These are phyloP conservation scores for Globia sparganii DNA, from an alignment of 2,888 invertebrate genomes.

Conservation along the genomic window DNA sequence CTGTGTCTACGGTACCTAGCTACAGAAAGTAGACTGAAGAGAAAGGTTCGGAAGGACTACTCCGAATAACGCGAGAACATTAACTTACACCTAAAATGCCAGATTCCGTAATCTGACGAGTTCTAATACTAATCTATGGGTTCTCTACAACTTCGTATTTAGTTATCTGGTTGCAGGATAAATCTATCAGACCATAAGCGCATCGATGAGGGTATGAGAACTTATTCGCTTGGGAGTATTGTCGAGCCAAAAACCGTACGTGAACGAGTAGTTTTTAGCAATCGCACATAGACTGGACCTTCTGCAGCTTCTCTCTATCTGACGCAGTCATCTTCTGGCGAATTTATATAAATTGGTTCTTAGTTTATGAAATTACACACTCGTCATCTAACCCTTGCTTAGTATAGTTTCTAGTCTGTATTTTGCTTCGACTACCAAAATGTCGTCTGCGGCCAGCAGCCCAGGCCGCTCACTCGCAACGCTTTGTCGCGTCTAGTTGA, in stretches of 20 bases:
- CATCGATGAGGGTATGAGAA: neutral
- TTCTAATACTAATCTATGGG: neutral
- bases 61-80: neutral
- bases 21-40: neutral
- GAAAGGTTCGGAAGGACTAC: slow-evolving; percentile 10
- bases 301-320: neutral
- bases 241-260: neutral
- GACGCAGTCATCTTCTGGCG: slow-evolving; percentile 4
- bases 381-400: neutral
- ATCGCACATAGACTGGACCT: neutral
- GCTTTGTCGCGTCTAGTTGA: slow-evolving; percentile 10
- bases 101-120: neutral
- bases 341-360: slow-evolving; percentile 4
- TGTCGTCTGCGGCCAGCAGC: neutral
- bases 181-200: neutral
- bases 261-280: neutral
- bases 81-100: neutral
- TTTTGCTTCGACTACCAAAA: slow-evolving; percentile 14
- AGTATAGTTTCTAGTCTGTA: neutral
- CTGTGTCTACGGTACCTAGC: neutral
- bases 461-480: neutral
- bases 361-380: slow-evolving; percentile 24
- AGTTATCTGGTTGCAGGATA: neutral
- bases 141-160: neutral
- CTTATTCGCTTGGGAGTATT: too few species aligned